Evolutionary conservation across 2,888 invertebrate species (phyloP).

Genomic region (Odontothrips loti): DNA sequence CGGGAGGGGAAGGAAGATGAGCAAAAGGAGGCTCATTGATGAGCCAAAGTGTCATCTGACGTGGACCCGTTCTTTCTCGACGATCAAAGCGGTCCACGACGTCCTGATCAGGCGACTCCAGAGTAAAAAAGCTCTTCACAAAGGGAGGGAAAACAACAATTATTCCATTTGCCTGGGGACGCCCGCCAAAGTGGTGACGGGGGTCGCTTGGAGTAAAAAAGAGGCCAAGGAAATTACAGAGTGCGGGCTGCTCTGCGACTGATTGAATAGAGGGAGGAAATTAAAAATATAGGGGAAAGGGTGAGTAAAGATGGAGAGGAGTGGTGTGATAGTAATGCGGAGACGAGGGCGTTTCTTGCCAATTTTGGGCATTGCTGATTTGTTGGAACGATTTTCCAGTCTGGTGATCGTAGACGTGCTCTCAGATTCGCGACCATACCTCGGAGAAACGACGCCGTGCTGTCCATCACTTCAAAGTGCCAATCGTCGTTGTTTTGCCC

Average conservation of each 20-base stretch:
- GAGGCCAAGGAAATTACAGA: conserved; percentile 12
- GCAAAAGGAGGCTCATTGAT: not conserved
- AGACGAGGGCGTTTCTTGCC: too few species aligned
- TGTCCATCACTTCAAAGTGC: too few species aligned
- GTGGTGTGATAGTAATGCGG: not conserved
- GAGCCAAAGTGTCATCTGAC: conserved; percentile 2
- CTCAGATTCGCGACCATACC: too few species aligned
- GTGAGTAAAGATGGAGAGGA: not conserved
- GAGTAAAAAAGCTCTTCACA: conserved; percentile 11
- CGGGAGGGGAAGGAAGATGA: not conserved
- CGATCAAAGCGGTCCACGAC: not conserved
- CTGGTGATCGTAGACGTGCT: too few species aligned
- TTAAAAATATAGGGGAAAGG: not conserved
- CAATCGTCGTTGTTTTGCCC: too few species aligned
- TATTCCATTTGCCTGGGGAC: not conserved
- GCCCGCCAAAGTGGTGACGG: not conserved
- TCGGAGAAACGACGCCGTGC: too few species aligned
- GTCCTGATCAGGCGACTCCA: not conserved
- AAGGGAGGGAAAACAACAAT: conserved; percentile 13
- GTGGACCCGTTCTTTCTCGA: not conserved
- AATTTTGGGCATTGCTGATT: too few species aligned
- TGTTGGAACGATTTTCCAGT: too few species aligned
- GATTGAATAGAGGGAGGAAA: conserved; percentile 15
- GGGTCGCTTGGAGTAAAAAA: not conserved
- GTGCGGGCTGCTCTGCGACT: not conserved